Evolutionary conservation across 2,797 vertebrate species (phyloP), one percentile per base, ranked within the genome.

Genomic region (Onychomys torridus): DNA sequence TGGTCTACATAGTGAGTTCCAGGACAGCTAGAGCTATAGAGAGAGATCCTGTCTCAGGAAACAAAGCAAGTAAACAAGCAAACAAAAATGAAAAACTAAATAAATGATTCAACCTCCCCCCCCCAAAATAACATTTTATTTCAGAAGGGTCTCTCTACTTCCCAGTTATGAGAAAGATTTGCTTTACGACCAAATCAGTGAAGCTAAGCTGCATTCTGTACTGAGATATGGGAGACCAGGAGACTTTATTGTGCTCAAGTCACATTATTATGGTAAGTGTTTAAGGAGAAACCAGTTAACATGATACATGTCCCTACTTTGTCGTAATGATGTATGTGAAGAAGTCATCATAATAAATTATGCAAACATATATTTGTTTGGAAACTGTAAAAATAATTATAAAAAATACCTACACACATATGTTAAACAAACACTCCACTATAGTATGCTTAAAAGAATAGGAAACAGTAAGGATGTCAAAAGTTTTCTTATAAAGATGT

Each of bases 321-420:
- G 57, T 96, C 84, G 69, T 90, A 86, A 92, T 75, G 81, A 89
- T 89, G 94, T 93, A 78, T 83, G 83, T 40, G 84, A 95, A 59
- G 91, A 73, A 37, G 61, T 88, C 46, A 57, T 97, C 76, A 81
- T 61, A 96, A 94, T 96, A 96, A 97, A 96, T 87, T 96, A 97
- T 81, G 75, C 83, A 90, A 90, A 98, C 96, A 65, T 96, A 97
- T 93, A 95, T 97, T 96, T 97, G 95, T 92, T 91, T 95, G 87
- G 90, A 96, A 97, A 97, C 90, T 85, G 65, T 67, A 98, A 91
- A 97, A 95, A 88, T 89, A 87, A 97, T 90, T 91, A 95, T 95
- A 92, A 95, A 97, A 93, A 86, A 88, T 79, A 93, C 61, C 40
- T 91, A 52, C 57, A 83, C 77, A 52, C 90, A 92, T 82, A 84